These are phyloP conservation scores for Nemapogon koenigi DNA, from an alignment of 2,888 invertebrate species.

Conservation along the genomic window DNA sequence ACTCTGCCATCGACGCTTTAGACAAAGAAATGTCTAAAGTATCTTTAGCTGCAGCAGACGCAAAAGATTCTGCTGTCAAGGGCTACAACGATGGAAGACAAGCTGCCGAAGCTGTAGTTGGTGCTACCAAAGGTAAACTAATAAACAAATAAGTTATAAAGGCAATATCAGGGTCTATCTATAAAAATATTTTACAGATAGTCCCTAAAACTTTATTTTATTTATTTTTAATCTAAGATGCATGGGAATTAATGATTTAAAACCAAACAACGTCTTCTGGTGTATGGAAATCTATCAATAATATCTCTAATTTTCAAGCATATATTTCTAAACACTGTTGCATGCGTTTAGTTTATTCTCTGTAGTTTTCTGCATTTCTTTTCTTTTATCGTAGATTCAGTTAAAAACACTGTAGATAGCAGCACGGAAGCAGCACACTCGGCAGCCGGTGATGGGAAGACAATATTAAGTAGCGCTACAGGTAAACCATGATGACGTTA, in stretches of 20 bases:
- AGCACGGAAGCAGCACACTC: conserved; percentile 32
- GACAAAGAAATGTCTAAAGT: conserved; percentile 59
- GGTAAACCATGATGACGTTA: conserved; percentile 23
- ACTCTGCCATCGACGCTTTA: conserved; percentile 58
- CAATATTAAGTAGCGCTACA: conserved; percentile 33
- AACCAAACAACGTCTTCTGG: too few relatives aligned
- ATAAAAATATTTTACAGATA: too few relatives aligned
- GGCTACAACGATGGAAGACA: conserved; percentile 54
- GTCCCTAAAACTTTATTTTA: too few relatives aligned
- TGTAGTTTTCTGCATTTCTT: background rate
- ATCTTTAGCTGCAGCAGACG: conserved; percentile 52
- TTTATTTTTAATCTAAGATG: too few relatives aligned
- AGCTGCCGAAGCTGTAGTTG: conserved; percentile 43
- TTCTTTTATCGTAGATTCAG: conserved; percentile 28
- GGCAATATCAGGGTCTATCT: too few relatives aligned
- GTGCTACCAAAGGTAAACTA: conserved; percentile 39
- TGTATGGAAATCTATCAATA: too few relatives aligned
- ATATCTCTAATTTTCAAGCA: too few relatives aligned
- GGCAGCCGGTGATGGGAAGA: conserved; percentile 23
- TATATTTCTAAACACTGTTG: too few relatives aligned
- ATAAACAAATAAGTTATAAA: background rate
- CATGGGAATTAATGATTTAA: too few relatives aligned
- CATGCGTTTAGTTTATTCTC: too few relatives aligned
- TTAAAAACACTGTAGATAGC: conserved; percentile 30
- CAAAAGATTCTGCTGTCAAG: conserved; percentile 44